Evolutionary conservation across 2,797 vertebrate species (phyloP).

Genomic region (Muraenolepis orangiensis): DNA sequence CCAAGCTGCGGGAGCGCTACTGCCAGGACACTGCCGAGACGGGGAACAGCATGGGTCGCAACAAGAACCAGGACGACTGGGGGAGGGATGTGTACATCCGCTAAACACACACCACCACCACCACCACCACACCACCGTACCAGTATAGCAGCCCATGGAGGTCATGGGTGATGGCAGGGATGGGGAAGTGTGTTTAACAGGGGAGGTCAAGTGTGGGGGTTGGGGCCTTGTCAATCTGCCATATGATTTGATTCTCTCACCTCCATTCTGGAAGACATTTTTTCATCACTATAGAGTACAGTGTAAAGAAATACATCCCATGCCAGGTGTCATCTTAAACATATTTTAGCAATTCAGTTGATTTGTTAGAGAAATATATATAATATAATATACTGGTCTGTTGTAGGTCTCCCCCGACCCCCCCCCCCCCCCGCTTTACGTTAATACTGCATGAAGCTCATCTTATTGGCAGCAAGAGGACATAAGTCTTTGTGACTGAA

Average conservation of each 20-base stretch:
- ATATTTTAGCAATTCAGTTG: slow-evolving; percentile 54
- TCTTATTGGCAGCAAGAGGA: slow-evolving; percentile 68
- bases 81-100: slow-evolving; percentile 81
- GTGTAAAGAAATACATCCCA: slow-evolving; percentile 20
- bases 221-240: slow-evolving; percentile 57
- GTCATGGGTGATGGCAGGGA: background rate
- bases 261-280: slow-evolving; percentile 53
- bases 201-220: slow-evolving; percentile 39
- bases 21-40: slow-evolving; percentile 77
- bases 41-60: slow-evolving; percentile 74
- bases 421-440: slow-evolving; percentile 36
- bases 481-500: slow-evolving; percentile 61
- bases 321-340: slow-evolving; percentile 34
- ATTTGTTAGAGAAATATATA: slow-evolving; percentile 49
- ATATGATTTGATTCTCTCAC: slow-evolving; percentile 73
- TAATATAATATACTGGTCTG: slow-evolving; percentile 46
- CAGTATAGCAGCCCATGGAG: background rate
- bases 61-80: slow-evolving; percentile 83
- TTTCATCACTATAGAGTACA: slow-evolving; percentile 14
- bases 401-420: slow-evolving; percentile 45
- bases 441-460: slow-evolving; percentile 77
- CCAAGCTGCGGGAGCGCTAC: slow-evolving; percentile 84
- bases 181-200: slow-evolving; percentile 34
- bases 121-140: background rate
- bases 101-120: slow-evolving; percentile 51